Evolutionary conservation across 2,113 vertebrate genomes (phyloP).

Genomic region (Ciconia boyciana): DNA sequence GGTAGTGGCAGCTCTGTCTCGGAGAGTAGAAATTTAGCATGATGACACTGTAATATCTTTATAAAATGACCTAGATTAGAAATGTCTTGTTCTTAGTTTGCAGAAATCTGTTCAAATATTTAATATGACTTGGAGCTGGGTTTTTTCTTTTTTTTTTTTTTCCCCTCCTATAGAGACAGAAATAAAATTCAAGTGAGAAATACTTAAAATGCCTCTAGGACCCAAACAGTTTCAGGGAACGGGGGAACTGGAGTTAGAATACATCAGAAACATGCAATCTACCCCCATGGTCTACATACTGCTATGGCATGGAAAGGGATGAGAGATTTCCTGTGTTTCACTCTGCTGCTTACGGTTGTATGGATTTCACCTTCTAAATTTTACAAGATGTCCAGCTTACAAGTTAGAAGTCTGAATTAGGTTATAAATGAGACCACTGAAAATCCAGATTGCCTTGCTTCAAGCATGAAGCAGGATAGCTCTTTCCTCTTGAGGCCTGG

Average conservation of each 20-base stretch:
- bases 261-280: neutral
- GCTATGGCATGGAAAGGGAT: neutral
- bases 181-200: neutral
- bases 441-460: neutral
- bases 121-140: neutral
- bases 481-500: neutral
- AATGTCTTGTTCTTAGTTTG: conserved; percentile 3
- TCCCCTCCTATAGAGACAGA: neutral
- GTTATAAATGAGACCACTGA: neutral
- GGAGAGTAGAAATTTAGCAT: neutral
- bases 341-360: neutral
- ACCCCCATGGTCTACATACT: neutral
- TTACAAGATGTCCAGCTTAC: neutral
- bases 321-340: neutral
- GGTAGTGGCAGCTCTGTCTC: neutral
- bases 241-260: neutral
- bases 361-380: neutral
- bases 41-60: neutral
- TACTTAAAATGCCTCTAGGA: neutral
- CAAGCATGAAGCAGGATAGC: neutral
- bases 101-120: conserved; percentile 17
- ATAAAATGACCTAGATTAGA: neutral
- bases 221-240: neutral
- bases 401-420: neutral
- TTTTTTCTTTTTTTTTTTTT: neutral